Base-by-base conservation (phyloP, 2,113 vertebrate species). In the Acanthochromis polyacanthus region DNA sequence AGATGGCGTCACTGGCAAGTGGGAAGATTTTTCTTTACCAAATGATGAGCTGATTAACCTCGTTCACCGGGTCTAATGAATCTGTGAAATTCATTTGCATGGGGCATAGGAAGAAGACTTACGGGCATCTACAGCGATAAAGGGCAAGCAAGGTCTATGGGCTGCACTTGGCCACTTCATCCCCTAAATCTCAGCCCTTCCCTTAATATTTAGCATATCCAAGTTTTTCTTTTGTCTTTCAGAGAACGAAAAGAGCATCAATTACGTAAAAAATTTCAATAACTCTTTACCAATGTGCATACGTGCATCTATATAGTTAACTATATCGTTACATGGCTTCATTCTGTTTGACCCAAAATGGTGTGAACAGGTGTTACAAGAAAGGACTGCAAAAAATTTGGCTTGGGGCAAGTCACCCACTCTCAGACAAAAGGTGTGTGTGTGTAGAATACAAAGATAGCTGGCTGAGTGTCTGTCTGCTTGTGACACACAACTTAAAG, bases 31-130 rank as follows among this genome's bases (percentile, higher is more conserved):
- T 53, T 61, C 28, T 66, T 77, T 40, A n/a, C 12, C 23, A 64
- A 75, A 82, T 56, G 66, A 84, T 86, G 78, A 77, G 82, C 72
- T 86, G 84, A 92, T 88, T 86, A 89, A 90, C 83, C 89, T 82
- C 57, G 68, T 74, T 79, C 45, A 5, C 32, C 23, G 62, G 72
- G 63, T 69, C 48, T 90, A 84, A 89, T 90, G 71, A 88, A 74
- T 84, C 72, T 80, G 78, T 84, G 76, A 83, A 89, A 90, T 90
- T 76, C 60, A 88, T 88, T 91, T 75, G 50, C 58, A 60, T 70
- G 76, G 68, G 62, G 55, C 32, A 28, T 50, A 32, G 71, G 52
- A 78, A 50, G 28, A 69, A 1, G 69, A 72, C 82, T 81, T 63
- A 9, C 1, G 45, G 71, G 67, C 64, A 43, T 72, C 50, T 57